Evolutionary conservation across 2,888 invertebrate species (phyloP), one percentile per base, ranked within the genome.

Genomic region (Chironomus riparius): DNA sequence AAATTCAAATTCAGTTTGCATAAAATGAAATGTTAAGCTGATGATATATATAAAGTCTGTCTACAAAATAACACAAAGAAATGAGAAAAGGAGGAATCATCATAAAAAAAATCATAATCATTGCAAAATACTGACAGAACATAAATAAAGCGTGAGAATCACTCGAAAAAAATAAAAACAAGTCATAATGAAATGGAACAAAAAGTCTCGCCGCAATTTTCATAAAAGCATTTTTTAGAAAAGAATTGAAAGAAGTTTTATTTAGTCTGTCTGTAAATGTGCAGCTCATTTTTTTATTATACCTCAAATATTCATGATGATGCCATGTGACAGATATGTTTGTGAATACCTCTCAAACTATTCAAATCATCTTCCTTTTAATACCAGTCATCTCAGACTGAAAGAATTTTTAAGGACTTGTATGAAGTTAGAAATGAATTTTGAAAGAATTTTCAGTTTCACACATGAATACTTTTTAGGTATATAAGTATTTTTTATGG

Each of bases 321-420:
- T 65, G 62, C 62, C 62, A 65, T 22, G 62, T 65, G 62, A 65
- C 62, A 65, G 62, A 65, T 65, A 65, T 22, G n/a, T 62, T 2
- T 48, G n/a, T 48, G n/a, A 3, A 48, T n/a, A 50, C 4, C 13
- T 50, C 15, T n/a, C 13, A 5, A 50, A n/a, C 5, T 12, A 13
- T 50, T 50, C 15, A 13, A 50, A 50, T 50, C 50, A 13, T 28
- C 28, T 28, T 28, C 28, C 28, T 38, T 38, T 38, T 38, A 38
- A 38, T 10, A 10, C 38, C 10, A 38, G 38, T 38, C 38, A 38
- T 38, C 38, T 38, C 38, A 38, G 38, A 38, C 38, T 38, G 38
- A 38, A 38, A 10, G 1, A 38, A 38, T 38, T 38, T 4, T 38
- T 10, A 1, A 5, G 38, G 38, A 38, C 38, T 38, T 10, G 38